Percentiles rank a stretch among this genome's conserved stretches.
Evolutionary conservation across 2,113 vertebrate genomes (phyloP).

Genomic region (Hipposideros armiger): DNA sequence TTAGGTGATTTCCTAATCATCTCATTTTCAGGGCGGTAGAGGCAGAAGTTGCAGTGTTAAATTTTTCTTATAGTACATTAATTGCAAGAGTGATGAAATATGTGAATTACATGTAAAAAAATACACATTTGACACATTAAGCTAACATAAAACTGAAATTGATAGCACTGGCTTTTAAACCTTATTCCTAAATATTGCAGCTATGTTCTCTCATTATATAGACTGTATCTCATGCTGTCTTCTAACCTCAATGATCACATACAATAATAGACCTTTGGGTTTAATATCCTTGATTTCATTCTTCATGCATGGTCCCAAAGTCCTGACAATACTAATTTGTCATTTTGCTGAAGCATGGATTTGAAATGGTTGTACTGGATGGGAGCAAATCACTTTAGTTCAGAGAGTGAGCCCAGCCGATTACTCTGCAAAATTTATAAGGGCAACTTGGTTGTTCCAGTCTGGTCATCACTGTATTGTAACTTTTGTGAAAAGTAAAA

Average conservation of each 20-base stretch:
- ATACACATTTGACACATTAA: neutral
- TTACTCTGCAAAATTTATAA: neutral
- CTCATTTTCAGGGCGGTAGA: conserved; percentile 19
- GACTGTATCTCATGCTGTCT: neutral
- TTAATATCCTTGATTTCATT: neutral
- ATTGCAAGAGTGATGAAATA: conserved; percentile 27
- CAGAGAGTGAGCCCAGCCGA: neutral
- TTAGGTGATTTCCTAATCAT: conserved; percentile 59
- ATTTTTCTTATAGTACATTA: conserved; percentile 32
- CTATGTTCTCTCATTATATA: neutral
- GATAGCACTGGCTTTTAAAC: neutral
- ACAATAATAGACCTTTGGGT: conserved; percentile 15
- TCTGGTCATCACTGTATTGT: neutral
- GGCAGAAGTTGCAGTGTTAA: neutral
- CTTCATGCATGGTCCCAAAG: neutral
- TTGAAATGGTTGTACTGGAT: neutral
- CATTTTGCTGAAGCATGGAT: neutral
- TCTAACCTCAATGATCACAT: neutral
- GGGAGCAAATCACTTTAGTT: neutral
- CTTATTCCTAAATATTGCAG: conserved; percentile 31
- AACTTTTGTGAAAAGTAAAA: conserved; percentile 8
- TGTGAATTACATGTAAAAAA: conserved; percentile 9
- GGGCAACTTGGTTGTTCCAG: neutral
- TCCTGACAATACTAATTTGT: neutral
- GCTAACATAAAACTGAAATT: conserved; percentile 32